Percentiles rank a stretch among this genome's conserved stretches.
These are phyloP conservation scores for Lucifuga dentata DNA, from an alignment of 2,113 vertebrate genomes.

Conservation along the genomic window DNA sequence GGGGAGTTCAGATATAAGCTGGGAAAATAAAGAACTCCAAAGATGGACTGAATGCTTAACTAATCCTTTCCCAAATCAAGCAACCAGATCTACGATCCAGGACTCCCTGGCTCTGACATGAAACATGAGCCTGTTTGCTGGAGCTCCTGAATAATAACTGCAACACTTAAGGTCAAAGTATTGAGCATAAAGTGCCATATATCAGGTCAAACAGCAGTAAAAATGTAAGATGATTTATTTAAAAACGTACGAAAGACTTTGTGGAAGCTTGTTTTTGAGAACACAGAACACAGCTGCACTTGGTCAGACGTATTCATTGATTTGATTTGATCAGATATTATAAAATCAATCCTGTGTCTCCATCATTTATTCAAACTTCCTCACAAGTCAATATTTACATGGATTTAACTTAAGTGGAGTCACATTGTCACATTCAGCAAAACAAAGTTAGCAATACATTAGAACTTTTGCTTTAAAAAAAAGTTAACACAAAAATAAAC, in stretches of 20 bases:
- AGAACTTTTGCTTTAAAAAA: background rate
- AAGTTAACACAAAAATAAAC: background rate
- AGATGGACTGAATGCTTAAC: conserved; percentile 35
- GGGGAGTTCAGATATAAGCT: conserved; percentile 57
- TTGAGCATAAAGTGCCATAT: too few relatives aligned
- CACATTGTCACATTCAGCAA: conserved; percentile 17
- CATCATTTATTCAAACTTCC: conserved; percentile 3
- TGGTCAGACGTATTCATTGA: background rate
- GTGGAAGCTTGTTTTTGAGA: conserved; percentile 3
- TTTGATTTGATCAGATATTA: too few relatives aligned
- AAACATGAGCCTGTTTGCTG: background rate
- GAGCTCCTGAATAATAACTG: conserved; percentile 7
- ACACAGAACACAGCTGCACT: conserved; percentile 26
- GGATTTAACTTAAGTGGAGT: conserved; percentile 31
- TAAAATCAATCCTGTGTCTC: background rate
- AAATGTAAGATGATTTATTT: conserved; percentile 52
- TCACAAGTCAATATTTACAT: conserved; percentile 18
- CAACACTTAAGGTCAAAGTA: background rate
- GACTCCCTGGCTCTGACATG: conserved; percentile 17
- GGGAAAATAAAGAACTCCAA: conserved; percentile 66
- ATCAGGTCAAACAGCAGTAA: background rate
- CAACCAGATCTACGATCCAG: conserved; percentile 24
- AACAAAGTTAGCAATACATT: conserved; percentile 22
- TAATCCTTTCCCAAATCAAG: conserved; percentile 45
- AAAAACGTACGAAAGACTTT: background rate